Base-by-base conservation (phyloP, 1,140 invertebrate genomes). In the Thaumatotibia leucotreta region DNA sequence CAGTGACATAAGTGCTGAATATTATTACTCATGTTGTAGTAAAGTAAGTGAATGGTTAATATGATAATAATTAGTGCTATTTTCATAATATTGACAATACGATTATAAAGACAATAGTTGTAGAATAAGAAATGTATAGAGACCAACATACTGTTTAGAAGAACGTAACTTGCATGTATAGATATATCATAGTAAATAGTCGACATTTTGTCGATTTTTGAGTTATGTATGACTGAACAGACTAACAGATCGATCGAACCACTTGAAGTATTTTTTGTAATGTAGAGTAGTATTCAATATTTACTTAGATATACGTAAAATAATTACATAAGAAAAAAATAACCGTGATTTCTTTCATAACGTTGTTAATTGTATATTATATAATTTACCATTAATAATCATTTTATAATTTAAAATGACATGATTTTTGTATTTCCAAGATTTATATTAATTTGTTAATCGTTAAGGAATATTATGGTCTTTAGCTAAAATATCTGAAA, bases 91-190 rank as follows among this genome's bases (percentile, higher is more conserved):
- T 17, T 76, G 76, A 82, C 77, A 79, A 78, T 80, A 84, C 64
- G 67, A 74, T 69, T 76, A 70, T 80, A 80, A 80, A 74, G 72
- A 82, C 77, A 80, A 83, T 82, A 79, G 76, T 11, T 49, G 65
- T 77, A 75, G 73, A 22, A 4, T 62, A 75, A 75, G 70, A 65
- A n/a, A 70, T 68, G 76, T 39, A 33, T 63, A 63, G 61, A 63
- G 61, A 63, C 61, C 61, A 63, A 63, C 11, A 20, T 14, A 54
- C 23, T 29, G 52, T 58, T 29, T 58, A 58, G 23, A 58, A 23
- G 11, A 29, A 58, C 24, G 52, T 58, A 58, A 58, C 24, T 29
- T 58, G 52, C 52, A 58, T 58, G 52, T 54, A 54, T 54, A 52
- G 24, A 14, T 11, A 54, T 58, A 58, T 14, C 14, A 24, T 58